Conservation (phyloP, 2,113 vertebrate genomes). For the Pungitius pungitius region DNA sequence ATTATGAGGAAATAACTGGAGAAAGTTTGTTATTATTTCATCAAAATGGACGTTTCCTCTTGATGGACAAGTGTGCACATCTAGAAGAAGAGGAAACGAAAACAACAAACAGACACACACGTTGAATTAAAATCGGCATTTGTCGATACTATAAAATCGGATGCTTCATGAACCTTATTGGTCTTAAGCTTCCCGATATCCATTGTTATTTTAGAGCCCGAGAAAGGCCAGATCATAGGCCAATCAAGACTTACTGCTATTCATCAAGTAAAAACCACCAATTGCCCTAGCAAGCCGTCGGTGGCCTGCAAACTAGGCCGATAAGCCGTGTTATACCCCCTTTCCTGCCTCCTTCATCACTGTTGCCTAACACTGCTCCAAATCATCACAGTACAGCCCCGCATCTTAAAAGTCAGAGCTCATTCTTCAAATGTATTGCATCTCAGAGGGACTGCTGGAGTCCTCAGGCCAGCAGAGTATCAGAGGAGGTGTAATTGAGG, state of each 20-base stretch:
- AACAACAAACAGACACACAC: background rate
- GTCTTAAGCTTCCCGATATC: constrained; percentile 9
- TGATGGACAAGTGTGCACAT: background rate
- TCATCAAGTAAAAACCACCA: constrained; percentile 60
- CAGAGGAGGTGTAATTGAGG: constrained; percentile 83
- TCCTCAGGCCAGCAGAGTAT: constrained; percentile 78
- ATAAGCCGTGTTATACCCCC: constrained; percentile 44
- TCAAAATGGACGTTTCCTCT: background rate
- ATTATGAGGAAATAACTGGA: background rate
- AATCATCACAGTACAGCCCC: constrained; percentile 60
- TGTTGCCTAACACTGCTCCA: constrained; percentile 41
- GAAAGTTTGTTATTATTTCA: background rate
- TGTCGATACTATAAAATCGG: constrained; percentile 18
- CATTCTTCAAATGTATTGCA: constrained; percentile 79
- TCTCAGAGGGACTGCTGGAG: constrained; percentile 75
- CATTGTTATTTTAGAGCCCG: constrained; percentile 28
- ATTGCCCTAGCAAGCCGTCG: constrained; percentile 48
- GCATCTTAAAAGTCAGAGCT: constrained; percentile 75
- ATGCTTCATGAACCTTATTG: constrained; percentile 14
- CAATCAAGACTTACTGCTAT: constrained; percentile 38
- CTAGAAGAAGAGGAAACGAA: background rate
- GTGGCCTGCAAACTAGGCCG: constrained; percentile 65
- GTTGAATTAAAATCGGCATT: constrained; percentile 27
- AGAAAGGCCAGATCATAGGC: constrained; percentile 44
- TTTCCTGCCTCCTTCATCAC: constrained; percentile 48